Percentiles rank a stretch among this genome's conserved stretches.
Evolutionary conservation across 2,888 invertebrate species (phyloP).

Genomic region (Steinernema hermaphroditum): DNA sequence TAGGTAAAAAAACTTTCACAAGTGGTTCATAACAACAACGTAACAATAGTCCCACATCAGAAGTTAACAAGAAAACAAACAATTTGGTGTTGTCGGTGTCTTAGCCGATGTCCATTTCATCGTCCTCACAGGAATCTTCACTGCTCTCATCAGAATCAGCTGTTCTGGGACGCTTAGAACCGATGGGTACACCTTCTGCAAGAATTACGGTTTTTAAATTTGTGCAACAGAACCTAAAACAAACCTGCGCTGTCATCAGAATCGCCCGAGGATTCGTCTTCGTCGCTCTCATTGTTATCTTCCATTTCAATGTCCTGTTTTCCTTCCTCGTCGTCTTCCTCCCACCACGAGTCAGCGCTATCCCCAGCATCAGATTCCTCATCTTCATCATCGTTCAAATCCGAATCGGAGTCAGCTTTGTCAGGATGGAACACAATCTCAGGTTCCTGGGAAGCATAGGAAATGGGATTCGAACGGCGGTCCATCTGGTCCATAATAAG

Average conservation of each 20-base stretch:
- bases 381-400: constrained; percentile 33
- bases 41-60: constrained; percentile 18
- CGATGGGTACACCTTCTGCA: not conserved
- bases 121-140: constrained; percentile 9
- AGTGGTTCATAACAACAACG: constrained; percentile 15
- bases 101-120: constrained; percentile 28
- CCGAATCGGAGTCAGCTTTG: constrained; percentile 33
- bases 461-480: constrained; percentile 33
- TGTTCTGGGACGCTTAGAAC: not conserved
- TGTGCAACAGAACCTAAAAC: not conserved
- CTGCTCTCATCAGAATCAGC: constrained; percentile 26
- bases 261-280: constrained; percentile 6
- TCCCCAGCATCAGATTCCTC: constrained; percentile 28
- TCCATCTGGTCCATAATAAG: constrained; percentile 39
- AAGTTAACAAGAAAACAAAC: constrained; percentile 19
- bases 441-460: constrained; percentile 36
- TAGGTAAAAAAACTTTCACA: not conserved
- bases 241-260: not conserved
- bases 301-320: constrained; percentile 19
- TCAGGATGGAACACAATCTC: constrained; percentile 38
- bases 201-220: not conserved
- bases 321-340: constrained; percentile 31
- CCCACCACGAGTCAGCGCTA: constrained; percentile 32
- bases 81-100: not conserved
- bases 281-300: not conserved